Evolutionary conservation across 35 echinoderm and acorn worm species (phyloP).

Genomic region (Stichopus chloronotus): DNA sequence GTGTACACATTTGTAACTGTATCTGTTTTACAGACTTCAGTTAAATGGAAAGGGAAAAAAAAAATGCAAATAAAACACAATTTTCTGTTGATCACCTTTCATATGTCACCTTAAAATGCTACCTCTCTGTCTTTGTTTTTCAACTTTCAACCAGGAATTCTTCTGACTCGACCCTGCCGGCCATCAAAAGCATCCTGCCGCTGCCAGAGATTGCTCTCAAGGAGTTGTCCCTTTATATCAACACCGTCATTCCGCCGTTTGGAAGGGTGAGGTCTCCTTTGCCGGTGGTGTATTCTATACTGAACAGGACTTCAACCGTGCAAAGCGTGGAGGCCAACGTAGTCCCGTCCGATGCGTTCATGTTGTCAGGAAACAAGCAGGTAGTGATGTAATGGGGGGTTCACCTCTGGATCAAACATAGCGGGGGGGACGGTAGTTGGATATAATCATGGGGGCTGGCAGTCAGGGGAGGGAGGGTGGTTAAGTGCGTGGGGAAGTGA

Average conservation of each 20-base stretch:
- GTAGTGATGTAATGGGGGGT: constrained; percentile 24
- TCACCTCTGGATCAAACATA: neutral
- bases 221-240: constrained; percentile 77
- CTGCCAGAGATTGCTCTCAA: constrained; percentile 85
- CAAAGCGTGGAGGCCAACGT: constrained; percentile 87
- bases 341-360: constrained; percentile 92
- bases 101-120: too few relatives aligned
- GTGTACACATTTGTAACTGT: too few relatives aligned
- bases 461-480: too few relatives aligned
- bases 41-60: too few relatives aligned
- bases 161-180: constrained; percentile 61
- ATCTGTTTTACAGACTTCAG: too few relatives aligned
- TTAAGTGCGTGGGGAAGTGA: too few relatives aligned
- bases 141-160: constrained; percentile 32
- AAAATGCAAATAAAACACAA: too few relatives aligned
- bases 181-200: constrained; percentile 81
- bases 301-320: constrained; percentile 79
- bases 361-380: constrained; percentile 98
- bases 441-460: too few relatives aligned
- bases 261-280: constrained; percentile 81
- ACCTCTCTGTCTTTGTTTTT: neutral
- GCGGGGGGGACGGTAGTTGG: too few relatives aligned
- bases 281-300: constrained; percentile 70
- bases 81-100: too few relatives aligned
- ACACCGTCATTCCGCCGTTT: constrained; percentile 83